phyloP scores from a whole-genome alignment of 2,797 vertebrate species.

The Molossus molossus region DNA sequence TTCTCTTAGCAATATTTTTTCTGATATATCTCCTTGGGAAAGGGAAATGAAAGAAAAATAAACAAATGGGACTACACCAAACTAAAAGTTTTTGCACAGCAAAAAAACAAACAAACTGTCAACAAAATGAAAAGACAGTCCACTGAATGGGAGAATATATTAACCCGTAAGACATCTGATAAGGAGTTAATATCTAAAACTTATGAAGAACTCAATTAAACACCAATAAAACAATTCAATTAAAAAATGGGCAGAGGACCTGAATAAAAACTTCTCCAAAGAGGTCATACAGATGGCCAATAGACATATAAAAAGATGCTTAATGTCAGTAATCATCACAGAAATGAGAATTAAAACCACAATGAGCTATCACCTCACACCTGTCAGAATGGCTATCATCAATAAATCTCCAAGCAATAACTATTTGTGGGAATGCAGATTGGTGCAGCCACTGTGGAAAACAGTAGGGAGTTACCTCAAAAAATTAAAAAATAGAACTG shows the following conservation, averaged over 20 bases:
- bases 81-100: no score
- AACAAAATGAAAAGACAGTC: no score
- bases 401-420: background rate
- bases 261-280: background rate
- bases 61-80: no score
- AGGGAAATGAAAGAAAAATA: no score
- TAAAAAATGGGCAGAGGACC: background rate
- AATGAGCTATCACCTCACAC: background rate
- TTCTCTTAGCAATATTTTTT: background rate
- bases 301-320: background rate
- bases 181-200: background rate
- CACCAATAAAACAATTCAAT: background rate
- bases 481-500: background rate
- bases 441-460: background rate
- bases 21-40: background rate
- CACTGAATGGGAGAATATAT: no score
- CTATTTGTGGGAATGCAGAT: background rate
- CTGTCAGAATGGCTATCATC: background rate
- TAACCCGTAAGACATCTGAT: background rate
- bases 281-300: background rate
- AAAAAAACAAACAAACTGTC: no score
- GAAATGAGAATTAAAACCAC: background rate
- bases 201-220: background rate
- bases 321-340: no score
- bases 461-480: background rate